A percentile compares a stretch with the other conserved stretches of the same genome.
Conservation (phyloP, 2,113 vertebrate species). For the Oceanites oceanicus region DNA sequence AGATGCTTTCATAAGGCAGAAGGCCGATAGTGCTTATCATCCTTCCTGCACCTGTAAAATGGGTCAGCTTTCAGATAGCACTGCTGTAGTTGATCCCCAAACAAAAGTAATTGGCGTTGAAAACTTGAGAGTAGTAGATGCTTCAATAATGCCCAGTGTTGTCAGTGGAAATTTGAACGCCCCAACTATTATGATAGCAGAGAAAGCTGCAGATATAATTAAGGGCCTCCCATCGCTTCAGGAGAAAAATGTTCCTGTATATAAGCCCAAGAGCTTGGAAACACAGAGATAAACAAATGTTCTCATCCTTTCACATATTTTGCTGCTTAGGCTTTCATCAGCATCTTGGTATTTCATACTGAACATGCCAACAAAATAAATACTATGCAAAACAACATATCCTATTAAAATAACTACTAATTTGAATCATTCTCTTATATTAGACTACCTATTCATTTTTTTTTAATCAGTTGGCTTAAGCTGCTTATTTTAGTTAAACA, state of each 20-base stretch:
- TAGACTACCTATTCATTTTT: background rate
- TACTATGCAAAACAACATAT: background rate
- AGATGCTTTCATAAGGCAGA: slow-evolving; percentile 88
- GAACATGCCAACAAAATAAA: background rate
- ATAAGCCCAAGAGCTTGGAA: slow-evolving; percentile 80
- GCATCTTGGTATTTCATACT: background rate
- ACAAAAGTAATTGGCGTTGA: slow-evolving; percentile 87
- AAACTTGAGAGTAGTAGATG: slow-evolving; percentile 88
- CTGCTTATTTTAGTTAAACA: background rate
- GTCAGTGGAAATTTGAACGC: slow-evolving; percentile 94
- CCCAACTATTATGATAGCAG: slow-evolving; percentile 95
- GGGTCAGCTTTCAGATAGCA: slow-evolving; percentile 82
- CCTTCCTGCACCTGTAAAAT: slow-evolving; percentile 97
- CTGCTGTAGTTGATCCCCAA: slow-evolving; percentile 86
- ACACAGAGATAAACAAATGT: slow-evolving; percentile 77
- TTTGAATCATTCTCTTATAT: background rate
- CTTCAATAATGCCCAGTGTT: slow-evolving; percentile 96
- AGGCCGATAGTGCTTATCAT: slow-evolving; percentile 93
- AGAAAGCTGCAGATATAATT: slow-evolving; percentile 92
- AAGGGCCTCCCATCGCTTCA: slow-evolving; percentile 79
- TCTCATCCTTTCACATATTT: background rate
- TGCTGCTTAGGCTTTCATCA: background rate
- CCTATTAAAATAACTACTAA: background rate
- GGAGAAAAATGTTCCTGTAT: slow-evolving; percentile 82
- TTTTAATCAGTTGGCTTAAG: background rate